Conservation (phyloP, 2,888 invertebrate species). For the Sylvicola cinctus region DNA sequence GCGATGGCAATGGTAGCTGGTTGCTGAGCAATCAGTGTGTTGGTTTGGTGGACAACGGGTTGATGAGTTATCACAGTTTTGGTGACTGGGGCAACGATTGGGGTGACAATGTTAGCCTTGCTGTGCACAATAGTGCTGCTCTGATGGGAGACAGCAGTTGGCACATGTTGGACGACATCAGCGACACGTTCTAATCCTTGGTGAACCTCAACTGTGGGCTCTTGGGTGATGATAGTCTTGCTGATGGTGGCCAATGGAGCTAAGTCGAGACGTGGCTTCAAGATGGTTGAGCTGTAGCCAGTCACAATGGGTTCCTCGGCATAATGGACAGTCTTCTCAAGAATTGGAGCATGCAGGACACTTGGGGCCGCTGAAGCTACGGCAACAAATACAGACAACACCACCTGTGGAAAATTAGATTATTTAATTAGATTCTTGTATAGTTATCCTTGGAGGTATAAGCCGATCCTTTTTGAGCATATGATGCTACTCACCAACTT, state of each 20-base stretch:
- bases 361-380: slow-evolving; percentile 23
- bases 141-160: slow-evolving; percentile 32
- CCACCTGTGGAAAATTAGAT: slow-evolving; percentile 25
- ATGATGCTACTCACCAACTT: slow-evolving; percentile 18
- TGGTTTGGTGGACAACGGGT: neutral
- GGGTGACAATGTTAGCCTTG: slow-evolving; percentile 4
- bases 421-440: neutral
- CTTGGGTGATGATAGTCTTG: neutral
- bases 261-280: no score
- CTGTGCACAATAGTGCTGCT: slow-evolving; percentile 29
- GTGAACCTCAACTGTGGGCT: neutral
- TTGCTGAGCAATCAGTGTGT: neutral
- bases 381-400: slow-evolving; percentile 38
- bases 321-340: no score
- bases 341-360: no score
- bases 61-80: neutral
- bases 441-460: no score
- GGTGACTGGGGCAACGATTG: slow-evolving; percentile 3
- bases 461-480: no score
- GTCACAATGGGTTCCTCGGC: slow-evolving; percentile 15
- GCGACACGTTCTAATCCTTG: slow-evolving; percentile 10
- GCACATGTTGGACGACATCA: slow-evolving; percentile 18
- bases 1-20: no score
- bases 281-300: slow-evolving; percentile 3
- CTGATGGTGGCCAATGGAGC: slow-evolving; percentile 8